Evolutionary conservation across 37 sponge, comb jelly and placozoan genomes (phyloP), one percentile per base, ranked within the genome.

Genomic region (Eunapius fragilis): DNA sequence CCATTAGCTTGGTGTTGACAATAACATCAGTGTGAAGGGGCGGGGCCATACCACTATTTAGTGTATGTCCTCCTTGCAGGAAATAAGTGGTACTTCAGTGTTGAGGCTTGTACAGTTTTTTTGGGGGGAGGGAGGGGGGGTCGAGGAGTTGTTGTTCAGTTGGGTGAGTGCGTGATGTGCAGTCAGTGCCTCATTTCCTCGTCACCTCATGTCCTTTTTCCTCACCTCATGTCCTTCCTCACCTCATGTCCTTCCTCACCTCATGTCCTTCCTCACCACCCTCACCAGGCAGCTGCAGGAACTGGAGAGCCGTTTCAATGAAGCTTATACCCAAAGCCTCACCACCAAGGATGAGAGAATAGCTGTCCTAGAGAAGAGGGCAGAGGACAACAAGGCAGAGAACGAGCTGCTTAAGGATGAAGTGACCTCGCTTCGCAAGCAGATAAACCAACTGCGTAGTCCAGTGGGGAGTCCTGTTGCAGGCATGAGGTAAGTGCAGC

Each of bases 281-380:
- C n/a, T n/a, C n/a, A n/a, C n/a, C 70, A 91, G 89, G 84, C 83
- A 85, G 45, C 47, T 91, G 19, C 84, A 88, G 30, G 91, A 92
- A 32, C 85, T 90, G 23, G 91, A 87, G 74, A 76, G 58, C 71
- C 86, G 87, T 26, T 87, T 86, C 47, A 88, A 88, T 2, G 89
- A 92, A 31, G 84, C 89, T 0, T 93, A 88, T 84, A 82, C 88
- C 10, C 88, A 96, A 87, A 93, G 91, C 25, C 86, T 96, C 32
- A 82, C 76, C 31, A 86, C 72, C 32, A 96, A 96, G 81, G 96
- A 96, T 37, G 93, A 93, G 81, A 74, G 96, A 69, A 96, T 96
- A 41, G 70, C 74, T 4, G 89, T 84, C 48, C 81, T 96, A 25
- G 93, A 96, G 79, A 82, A 70, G 77, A 67, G 96, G 41, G 69